Evolutionary conservation across 2,113 vertebrate species (phyloP), one percentile per base, ranked within the genome.

Genomic region (Semicossyphus pulcher): DNA sequence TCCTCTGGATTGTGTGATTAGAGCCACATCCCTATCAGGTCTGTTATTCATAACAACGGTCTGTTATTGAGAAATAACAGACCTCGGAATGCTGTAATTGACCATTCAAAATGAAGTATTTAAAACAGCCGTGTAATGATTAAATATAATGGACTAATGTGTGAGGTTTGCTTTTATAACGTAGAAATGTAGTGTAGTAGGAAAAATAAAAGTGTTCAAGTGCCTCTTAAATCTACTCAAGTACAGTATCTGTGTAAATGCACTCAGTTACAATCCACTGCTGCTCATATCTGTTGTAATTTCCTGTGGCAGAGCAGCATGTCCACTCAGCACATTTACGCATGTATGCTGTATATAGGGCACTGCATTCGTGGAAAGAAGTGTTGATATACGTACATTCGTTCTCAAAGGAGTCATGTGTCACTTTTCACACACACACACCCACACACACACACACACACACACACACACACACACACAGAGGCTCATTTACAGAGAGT

Each of bases 251-350:
- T 23, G 12, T 57, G 41, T 32, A 6, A 25, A 58, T 51, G 10
- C 37, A 20, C 26, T 28, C 8, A 31, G 7, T n/a, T 16, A 14
- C 11, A 39, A 20, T 32, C 15, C 21, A 48, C 53, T 32, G 7
- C 8, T n/a, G 11, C 42, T 29, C 23, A 7, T 34, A 54, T 39
- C 3, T 45, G 39, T 63, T 72, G 37, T 48, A 18, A 18, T 47
- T 28, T 29, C 51, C 31, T 39, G 15, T 53, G 32, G 57, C 18
- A 51, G 42, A 34, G 62, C 66, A 57, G 62, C 29, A 58, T 44
- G 28, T 62, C 18, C 42, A 5, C 23, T 58, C 36, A 32, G 18
- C 49, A 59, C n/a, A 29, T 5, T 36, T 29, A 21, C 25, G 32
- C 20, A 45, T 21, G 4, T n/a, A 16, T n/a, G 20, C 18, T 25